phyloP scores from a whole-genome alignment of 2,797 vertebrate genomes.

The Salmo trutta region DNA sequence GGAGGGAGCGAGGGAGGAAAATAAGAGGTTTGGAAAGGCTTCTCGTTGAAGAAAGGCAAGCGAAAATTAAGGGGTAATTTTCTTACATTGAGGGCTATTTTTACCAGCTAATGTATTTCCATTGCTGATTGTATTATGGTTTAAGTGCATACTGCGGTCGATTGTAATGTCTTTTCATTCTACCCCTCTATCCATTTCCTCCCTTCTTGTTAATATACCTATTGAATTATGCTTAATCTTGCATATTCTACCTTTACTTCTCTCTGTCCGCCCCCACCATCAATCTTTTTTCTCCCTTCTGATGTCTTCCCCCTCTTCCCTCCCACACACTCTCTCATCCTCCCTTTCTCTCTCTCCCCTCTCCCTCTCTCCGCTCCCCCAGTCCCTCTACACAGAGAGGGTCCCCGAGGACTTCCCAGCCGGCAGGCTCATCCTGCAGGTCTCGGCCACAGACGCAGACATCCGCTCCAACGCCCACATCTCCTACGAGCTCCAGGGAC shows the following conservation, averaged over 20 bases:
- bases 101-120: not conserved
- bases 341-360: not conserved
- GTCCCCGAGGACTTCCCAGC: slow-evolving; percentile 89
- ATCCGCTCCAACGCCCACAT: slow-evolving; percentile 96
- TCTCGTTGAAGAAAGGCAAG: not conserved
- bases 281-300: slow-evolving; percentile 1
- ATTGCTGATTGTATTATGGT: slow-evolving; percentile 9
- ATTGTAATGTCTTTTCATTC: not conserved
- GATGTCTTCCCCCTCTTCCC: not conserved
- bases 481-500: slow-evolving; percentile 86
- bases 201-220: not conserved
- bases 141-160: not conserved
- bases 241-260: not conserved
- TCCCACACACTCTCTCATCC: not conserved
- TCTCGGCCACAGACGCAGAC: slow-evolving; percentile 90
- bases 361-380: slow-evolving; percentile 32
- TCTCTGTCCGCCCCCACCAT: not conserved
- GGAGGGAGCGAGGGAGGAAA: not conserved
- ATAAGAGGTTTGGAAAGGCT: not conserved
- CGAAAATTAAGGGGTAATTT: slow-evolving; percentile 2
- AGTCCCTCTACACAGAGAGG: slow-evolving; percentile 86
- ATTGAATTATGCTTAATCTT: not conserved
- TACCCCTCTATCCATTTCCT: not conserved
- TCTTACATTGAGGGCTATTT: not conserved
- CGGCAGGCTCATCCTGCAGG: slow-evolving; percentile 88